Evolutionary conservation across 2,797 vertebrate genomes (phyloP), one percentile per base, ranked within the genome.

Genomic region (Thamnophis elegans): DNA sequence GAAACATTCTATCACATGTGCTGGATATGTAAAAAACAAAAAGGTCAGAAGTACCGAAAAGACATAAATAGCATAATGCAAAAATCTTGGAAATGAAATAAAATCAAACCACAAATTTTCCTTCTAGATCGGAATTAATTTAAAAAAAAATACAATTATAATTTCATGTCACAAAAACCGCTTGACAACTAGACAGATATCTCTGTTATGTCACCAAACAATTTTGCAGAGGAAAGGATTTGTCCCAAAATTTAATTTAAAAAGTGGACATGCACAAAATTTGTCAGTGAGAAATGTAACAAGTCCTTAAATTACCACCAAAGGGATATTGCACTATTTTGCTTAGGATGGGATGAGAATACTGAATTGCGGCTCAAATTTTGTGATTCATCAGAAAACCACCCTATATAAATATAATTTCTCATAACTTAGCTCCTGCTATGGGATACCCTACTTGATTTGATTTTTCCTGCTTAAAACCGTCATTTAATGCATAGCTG

Each of bases 401-500:
- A 36, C 16, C 9, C 1, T 65, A 78, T 7, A 78, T 78, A 32
- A 47, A 60, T 26, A 60, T 3, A 42, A 26, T 7, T 60, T n/a
- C 13, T 42, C 87, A 60, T 4, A 60, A 62, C 26, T 47, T 59
- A 28, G 5, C 47, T 62, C 58, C 25, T 60, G 36, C 36, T 88
- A 26, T 47, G 25, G 22, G 25, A 60, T 20, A 53, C 91, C 91
- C 93, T 32, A 42, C 56, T 92, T 82, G 16, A 65, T 93, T 94
- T 68, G 42, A 16, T 18, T 36, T 59, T 2, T 89, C 92, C 93
- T 0, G 0, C 91, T 92, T 94, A 94, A 89, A 4, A 58, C 0
- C 28, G 93, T 96, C 3, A 56, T 0, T 59, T 59, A 47, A 92
- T 95, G 96, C 93, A 94, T 95, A 94, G 96, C 94, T 90, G 47